Evolutionary conservation across 2,113 vertebrate species (phyloP).

Genomic region (Phaetusa simplex): DNA sequence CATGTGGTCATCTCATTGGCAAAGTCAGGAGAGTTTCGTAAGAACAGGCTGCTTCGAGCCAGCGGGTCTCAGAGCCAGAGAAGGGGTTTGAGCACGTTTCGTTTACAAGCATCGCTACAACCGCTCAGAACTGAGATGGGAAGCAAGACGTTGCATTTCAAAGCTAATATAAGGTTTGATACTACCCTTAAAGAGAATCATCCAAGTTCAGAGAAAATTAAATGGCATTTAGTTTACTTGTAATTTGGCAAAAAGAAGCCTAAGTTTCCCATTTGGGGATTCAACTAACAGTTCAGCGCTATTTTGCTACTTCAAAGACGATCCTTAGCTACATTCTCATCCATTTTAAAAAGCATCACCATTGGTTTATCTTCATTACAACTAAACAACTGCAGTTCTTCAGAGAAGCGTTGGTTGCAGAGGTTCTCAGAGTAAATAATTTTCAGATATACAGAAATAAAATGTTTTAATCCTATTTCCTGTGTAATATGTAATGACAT

Average conservation of each 20-base stretch:
- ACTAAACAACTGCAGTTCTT: background rate
- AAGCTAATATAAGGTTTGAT: background rate
- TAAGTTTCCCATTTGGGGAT: background rate
- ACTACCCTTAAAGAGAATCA: background rate
- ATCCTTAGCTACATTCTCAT: background rate
- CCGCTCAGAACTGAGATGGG: background rate
- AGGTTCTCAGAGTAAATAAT: background rate
- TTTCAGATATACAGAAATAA: background rate
- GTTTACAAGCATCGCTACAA: background rate
- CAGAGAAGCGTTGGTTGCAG: background rate
- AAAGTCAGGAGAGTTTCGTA: background rate
- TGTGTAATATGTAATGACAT: background rate
- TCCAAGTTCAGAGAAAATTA: background rate
- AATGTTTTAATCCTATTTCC: background rate
- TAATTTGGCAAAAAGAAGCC: background rate
- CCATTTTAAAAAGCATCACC: background rate
- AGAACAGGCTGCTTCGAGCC: background rate
- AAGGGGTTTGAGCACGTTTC: background rate
- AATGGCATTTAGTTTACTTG: background rate
- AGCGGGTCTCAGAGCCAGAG: background rate
- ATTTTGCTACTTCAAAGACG: background rate
- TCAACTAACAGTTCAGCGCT: background rate
- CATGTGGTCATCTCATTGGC: background rate
- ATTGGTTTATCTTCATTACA: background rate
- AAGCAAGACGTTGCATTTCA: background rate